These are phyloP conservation scores for Apamea sordens DNA, from an alignment of 2,888 invertebrate genomes.

Conservation along the genomic window DNA sequence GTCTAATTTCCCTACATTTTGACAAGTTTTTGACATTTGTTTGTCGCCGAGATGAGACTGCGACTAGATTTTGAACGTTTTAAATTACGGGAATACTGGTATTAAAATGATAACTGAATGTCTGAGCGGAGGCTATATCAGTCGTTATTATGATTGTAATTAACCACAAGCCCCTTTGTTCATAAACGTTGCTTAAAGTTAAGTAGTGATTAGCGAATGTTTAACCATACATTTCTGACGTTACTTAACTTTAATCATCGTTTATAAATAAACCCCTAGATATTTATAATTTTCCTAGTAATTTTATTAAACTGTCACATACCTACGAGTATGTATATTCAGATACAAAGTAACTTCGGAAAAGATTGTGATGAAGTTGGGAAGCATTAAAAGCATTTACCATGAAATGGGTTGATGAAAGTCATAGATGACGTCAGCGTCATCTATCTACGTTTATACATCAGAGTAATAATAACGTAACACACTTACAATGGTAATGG, in stretches of 20 bases:
- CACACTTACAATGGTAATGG: background rate
- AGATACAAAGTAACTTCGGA: background rate
- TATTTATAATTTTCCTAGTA: background rate
- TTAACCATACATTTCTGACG: too few relatives aligned
- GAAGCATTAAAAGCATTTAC: background rate
- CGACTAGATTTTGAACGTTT: too few relatives aligned
- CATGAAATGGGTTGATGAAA: background rate
- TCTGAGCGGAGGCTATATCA: background rate
- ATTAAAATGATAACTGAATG: background rate
- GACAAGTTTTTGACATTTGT: too few relatives aligned
- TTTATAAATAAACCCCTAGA: background rate
- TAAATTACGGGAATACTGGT: too few relatives aligned
- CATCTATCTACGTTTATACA: background rate
- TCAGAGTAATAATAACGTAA: background rate
- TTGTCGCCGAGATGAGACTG: too few relatives aligned
- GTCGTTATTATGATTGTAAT: background rate
- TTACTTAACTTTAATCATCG: too few relatives aligned
- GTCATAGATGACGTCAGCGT: too few relatives aligned
- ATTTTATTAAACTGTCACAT: background rate
- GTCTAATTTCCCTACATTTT: too few relatives aligned
- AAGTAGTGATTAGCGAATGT: too few relatives aligned
- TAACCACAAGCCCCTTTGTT: too few relatives aligned
- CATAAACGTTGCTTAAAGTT: too few relatives aligned
- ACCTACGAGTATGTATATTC: background rate
- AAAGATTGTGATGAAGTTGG: background rate